Evolutionary conservation across 2,797 vertebrate genomes (phyloP), one percentile per base, ranked within the genome.

Genomic region (Alfaro cultratus): DNA sequence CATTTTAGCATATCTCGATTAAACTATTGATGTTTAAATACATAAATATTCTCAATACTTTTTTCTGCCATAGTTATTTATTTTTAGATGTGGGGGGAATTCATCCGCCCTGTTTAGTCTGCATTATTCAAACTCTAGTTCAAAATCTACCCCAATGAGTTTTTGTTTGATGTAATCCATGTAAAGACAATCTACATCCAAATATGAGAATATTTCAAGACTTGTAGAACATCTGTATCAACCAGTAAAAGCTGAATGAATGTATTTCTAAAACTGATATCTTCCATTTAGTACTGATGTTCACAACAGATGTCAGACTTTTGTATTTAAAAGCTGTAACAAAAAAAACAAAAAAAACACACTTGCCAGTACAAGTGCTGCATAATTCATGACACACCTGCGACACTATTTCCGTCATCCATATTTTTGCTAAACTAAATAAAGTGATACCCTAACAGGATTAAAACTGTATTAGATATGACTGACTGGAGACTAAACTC

Each of bases 381-480:
- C 49, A 53, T 15, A 53, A 74, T 74, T 26, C 29, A 39, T 39
- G 36, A 39, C 29, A 23, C 73, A 53, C 72, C 72, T 53, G 47
- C 31, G 36, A 1, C 12, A 72, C 55, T 70, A n/a, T 72, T 46
- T 60, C 51, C 57, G 16, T 43, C 26, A 62, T 26, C 45, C 43
- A 29, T 4, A 77, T 70, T 43, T 70, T 70, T 70, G 39, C 39
- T n/a, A 76, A 85, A 57, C 18, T 11, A 29, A 83, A 83, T 67
- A 62, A 74, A 75, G 53, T 36, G 2, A 5, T 64, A 23, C 45
- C 21, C 68, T 85, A 57, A 55, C 64, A 70, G 76, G 78, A 74
- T 64, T 77, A 43, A 13, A 83, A 76, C 0, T 74, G 73, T 60
- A 83, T 89, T 82, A 83, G 85, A 88, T 85, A 82, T 80, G 89